phyloP scores from a whole-genome alignment of 2,113 vertebrate genomes.

The Erpornis zantholeuca region DNA sequence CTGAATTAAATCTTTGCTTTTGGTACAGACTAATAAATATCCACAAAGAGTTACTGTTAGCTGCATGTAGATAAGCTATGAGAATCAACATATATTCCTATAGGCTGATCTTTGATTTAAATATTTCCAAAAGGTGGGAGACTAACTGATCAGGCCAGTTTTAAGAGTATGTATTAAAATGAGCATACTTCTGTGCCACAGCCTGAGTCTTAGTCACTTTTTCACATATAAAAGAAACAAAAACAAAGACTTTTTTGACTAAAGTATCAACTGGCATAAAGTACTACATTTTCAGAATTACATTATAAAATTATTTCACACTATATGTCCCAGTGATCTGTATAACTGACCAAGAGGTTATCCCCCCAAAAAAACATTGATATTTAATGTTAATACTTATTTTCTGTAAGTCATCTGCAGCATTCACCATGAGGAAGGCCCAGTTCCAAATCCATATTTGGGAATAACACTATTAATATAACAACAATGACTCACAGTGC shows the following conservation, averaged over 20 bases:
- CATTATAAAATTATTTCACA: neutral
- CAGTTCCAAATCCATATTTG: constrained; percentile 20
- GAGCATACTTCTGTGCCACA: neutral
- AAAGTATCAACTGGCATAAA: neutral
- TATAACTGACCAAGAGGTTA: neutral
- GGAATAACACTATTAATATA: constrained; percentile 42
- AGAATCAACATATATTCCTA: neutral
- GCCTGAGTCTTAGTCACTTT: neutral
- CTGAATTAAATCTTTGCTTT: neutral
- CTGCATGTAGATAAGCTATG: neutral
- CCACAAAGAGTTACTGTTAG: neutral
- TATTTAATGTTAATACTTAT: neutral
- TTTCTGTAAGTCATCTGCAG: neutral
- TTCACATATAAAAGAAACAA: neutral
- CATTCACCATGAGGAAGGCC: neutral
- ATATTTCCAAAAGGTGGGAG: neutral
- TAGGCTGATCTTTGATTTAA: neutral
- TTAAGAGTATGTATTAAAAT: neutral
- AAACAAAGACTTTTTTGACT: neutral
- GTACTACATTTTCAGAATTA: neutral
- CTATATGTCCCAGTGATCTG: neutral
- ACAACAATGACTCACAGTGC: constrained; percentile 6
- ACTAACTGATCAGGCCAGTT: neutral
- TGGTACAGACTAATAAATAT: neutral
- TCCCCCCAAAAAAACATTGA: neutral